Percentiles rank a stretch among this genome's conserved stretches.
phyloP scores from a whole-genome alignment of 2,113 vertebrate genomes.

The Semnornis frantzii region DNA sequence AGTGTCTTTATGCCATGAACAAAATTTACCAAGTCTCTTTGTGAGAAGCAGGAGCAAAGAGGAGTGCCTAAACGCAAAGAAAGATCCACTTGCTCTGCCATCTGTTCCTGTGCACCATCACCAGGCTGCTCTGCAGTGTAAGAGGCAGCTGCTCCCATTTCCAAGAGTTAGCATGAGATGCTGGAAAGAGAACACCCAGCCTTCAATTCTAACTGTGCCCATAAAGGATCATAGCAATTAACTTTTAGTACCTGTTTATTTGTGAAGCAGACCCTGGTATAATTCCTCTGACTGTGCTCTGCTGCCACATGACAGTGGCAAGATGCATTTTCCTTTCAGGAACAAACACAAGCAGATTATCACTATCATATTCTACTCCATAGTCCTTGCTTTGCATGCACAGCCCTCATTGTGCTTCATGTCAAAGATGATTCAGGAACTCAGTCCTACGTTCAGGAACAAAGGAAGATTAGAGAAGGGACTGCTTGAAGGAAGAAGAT shows the following conservation, averaged over 20 bases:
- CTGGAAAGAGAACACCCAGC: background rate
- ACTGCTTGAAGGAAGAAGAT: background rate
- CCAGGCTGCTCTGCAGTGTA: slow-evolving; percentile 29
- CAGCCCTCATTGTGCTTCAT: background rate
- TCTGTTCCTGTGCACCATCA: slow-evolving; percentile 43
- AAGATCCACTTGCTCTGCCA: slow-evolving; percentile 53
- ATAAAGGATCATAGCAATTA: background rate
- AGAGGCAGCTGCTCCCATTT: slow-evolving; percentile 55
- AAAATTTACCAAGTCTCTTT: background rate
- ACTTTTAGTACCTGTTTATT: background rate
- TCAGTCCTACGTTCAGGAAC: background rate
- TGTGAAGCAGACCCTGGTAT: background rate
- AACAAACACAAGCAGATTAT: background rate
- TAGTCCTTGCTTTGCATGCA: background rate
- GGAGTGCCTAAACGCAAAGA: slow-evolving; percentile 20
- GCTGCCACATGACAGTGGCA: background rate
- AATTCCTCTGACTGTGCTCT: background rate
- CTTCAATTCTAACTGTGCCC: background rate
- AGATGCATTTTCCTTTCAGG: background rate
- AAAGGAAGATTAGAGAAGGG: slow-evolving; percentile 6
- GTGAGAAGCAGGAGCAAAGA: slow-evolving; percentile 17
- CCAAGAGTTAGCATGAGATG: background rate
- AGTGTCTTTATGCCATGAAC: background rate
- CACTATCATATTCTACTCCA: background rate
- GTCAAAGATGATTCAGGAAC: background rate